phyloP scores from a whole-genome alignment of 2,888 invertebrate species.

The Isotomurus palustris region DNA sequence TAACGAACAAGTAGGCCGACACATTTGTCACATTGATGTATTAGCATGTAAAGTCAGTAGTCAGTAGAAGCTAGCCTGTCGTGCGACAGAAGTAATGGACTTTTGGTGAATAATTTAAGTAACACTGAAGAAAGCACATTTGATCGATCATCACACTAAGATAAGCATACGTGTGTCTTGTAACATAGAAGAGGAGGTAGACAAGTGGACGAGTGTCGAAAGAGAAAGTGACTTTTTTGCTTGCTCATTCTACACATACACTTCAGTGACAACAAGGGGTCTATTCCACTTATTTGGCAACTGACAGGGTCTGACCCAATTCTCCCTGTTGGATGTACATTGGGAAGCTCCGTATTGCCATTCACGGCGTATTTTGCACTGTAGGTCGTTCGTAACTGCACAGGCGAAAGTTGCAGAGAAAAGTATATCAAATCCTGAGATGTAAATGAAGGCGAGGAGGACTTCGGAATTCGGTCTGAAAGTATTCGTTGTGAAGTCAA shows the following conservation, averaged over 20 bases:
- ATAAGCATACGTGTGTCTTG: too few species aligned
- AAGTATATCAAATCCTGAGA: constrained; percentile 23
- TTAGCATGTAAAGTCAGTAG: too few species aligned
- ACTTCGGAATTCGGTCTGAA: constrained; percentile 24
- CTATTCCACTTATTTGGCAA: background rate
- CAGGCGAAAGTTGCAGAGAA: constrained; percentile 26
- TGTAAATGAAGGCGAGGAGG: constrained; percentile 17
- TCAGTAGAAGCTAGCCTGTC: too few species aligned
- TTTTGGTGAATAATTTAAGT: too few species aligned
- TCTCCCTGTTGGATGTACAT: background rate
- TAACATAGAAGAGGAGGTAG: too few species aligned
- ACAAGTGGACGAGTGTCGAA: too few species aligned
- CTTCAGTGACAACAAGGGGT: constrained; percentile 2
- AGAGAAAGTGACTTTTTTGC: too few species aligned
- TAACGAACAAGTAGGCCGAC: too few species aligned
- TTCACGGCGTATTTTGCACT: constrained; percentile 8
- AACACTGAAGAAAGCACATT: too few species aligned
- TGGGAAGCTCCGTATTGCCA: background rate
- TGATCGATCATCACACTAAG: too few species aligned
- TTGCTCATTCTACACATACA: constrained; percentile 9
- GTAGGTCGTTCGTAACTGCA: constrained; percentile 19
- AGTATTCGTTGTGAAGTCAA: constrained; percentile 14
- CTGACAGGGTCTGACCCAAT: constrained; percentile 2
- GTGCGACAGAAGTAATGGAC: too few species aligned
- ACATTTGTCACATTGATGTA: too few species aligned